Base-by-base conservation (phyloP, 2,888 invertebrate species). In the Callyntrura guangdongensis region DNA sequence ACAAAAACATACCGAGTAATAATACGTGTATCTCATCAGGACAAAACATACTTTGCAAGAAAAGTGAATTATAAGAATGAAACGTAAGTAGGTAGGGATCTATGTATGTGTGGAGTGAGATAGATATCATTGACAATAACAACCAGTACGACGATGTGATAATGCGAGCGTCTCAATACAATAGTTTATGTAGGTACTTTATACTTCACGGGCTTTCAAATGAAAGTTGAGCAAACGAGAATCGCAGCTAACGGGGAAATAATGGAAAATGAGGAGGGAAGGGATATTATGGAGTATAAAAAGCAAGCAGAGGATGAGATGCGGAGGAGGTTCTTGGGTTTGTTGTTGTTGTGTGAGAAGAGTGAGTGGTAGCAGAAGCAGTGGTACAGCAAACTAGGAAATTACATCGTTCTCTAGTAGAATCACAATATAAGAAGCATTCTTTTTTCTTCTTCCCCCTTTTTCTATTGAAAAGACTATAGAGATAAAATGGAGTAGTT, bases 371-470 rank as follows among this genome's bases (percentile, higher is more conserved):
- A 6, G 36, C 6, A 47, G 47, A 9, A 72, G n/a, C 36, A 72
- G 72, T 61, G 12, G 72, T 4, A 47, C n/a, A 72, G 64, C n/a
- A 64, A 83, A 84, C 69, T 69, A 84, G 84, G 84, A 84, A 84
- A 84, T 84, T 84, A 84, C 84, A 84, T 53, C 49, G 47, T 84
- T 83, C 72, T 72, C 72, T 72, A 0, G 27, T 25, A 67, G 47
- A 84, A 83, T 36, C 27, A 83, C 49, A 83, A 83, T 83, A 83
- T 67, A 67, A 49, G n/a, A 47, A 45, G 45, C 67, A 81, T 81
- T 59, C 81, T 64, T 20, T 47, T 83, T 17, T 45, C n/a, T 72
- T 45, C 45, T 72, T 45, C 72, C 47, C 6, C 45, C 17, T 45
- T 17, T 4, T 8, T 17, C 14, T 47, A 45, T 72, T 72, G 45